Conservation (phyloP, 2,888 invertebrate species). For the Altica lythri region DNA sequence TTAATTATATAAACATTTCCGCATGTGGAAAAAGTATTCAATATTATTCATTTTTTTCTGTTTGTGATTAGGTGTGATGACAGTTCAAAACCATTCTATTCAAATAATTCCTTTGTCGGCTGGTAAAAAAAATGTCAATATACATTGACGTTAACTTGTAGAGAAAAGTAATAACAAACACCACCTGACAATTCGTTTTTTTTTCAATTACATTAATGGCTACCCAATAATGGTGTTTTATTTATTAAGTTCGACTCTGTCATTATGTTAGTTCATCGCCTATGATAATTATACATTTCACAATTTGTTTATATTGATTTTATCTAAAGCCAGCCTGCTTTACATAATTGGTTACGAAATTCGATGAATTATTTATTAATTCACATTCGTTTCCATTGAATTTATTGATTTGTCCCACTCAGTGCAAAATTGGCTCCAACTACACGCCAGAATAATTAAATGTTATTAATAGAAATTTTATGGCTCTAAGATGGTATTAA, state of each 20-base stretch:
- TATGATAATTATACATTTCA: conserved; percentile 31
- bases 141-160: conserved; percentile 4
- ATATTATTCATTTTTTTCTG: no score
- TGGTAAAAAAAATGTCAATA: conserved; percentile 4
- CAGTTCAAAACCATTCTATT: no score
- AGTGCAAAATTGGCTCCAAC: conserved; percentile 11
- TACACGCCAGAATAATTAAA: conserved; percentile 9
- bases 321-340: conserved; percentile 34
- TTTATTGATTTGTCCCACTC: conserved; percentile 34
- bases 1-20: no score
- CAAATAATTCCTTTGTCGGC: conserved; percentile 14
- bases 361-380: conserved; percentile 38
- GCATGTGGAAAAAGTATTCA: no score
- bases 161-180: conserved; percentile 8
- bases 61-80: no score
- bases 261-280: conserved; percentile 30
- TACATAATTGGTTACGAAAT: conserved; percentile 38
- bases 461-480: no score
- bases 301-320: conserved; percentile 39
- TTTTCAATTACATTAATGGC: conserved; percentile 26
- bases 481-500: no score
- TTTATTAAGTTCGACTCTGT: conserved; percentile 27
- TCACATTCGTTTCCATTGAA: conserved; percentile 31
- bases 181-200: conserved; percentile 10
- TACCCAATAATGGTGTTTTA: conserved; percentile 24